Base-by-base conservation (phyloP, 2,797 vertebrate genomes). In the Phoxinus dragarum region DNA sequence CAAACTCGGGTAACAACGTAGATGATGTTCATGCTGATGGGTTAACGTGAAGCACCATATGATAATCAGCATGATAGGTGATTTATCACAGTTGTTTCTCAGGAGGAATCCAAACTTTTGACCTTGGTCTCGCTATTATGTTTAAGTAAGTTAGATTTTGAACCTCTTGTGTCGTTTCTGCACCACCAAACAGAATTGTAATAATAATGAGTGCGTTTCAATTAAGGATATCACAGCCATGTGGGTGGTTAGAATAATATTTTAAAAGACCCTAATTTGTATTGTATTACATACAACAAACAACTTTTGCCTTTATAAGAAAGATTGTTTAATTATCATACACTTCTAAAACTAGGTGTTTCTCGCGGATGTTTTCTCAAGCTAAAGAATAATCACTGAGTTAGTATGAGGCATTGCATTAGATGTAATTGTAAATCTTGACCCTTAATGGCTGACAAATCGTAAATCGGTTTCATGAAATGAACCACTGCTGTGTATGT, bases 1-100 rank as follows among this genome's bases (percentile, higher is more conserved):
- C 40, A 66, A 49, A 80, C 42, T 44, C 3, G 0, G 77, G 6
- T 76, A 76, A 76, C 21, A 11, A 8, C 12, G 12, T 80, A 49
- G 64, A 80, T 80, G 79, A 80, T 80, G 64, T 54, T 52, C 47
- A 56, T 56, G 80, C 66, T 71, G 36, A 81, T 68, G 47, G n/a
- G 36, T 78, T 77, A 69, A 56, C 2, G n/a, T n/a, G 42, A 54
- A 12, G 61, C 73, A 14, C 72, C 74, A 23, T 40, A 17, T 11
- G 42, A 49, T 67, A 69, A 67, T 77, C 82, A 19, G 59, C 73
- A 0, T 40, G 64, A 76, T 31, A 17, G 21, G 64, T 44, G 64
- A 76, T 83, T 76, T 67, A 27, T 84, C 72, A 54, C 9, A 21
- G n/a, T 19, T 36, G 23, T 54, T 54, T 54, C 47, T 23, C 16